Evolutionary conservation across 1,140 invertebrate species (phyloP).

Genomic region (Dendrolimus kikuchii): DNA sequence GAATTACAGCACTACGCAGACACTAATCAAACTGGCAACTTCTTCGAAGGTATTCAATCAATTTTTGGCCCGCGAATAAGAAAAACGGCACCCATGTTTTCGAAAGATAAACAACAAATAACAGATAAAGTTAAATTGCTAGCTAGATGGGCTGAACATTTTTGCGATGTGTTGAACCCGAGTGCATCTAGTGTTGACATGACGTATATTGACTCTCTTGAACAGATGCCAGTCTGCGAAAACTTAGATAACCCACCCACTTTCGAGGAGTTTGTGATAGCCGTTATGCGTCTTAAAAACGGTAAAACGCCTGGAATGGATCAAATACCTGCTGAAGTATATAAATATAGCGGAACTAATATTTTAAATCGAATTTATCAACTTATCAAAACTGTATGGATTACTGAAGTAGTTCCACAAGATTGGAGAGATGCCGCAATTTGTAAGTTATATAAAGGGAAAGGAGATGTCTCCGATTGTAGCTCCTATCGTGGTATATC

Average conservation of each 20-base stretch:
- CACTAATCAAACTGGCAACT: conserved; percentile 14
- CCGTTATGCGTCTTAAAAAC: conserved; percentile 14
- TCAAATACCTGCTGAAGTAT: conserved; percentile 11
- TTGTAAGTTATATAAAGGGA: too few species aligned
- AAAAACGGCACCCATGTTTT: conserved; percentile 13
- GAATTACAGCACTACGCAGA: conserved; percentile 18
- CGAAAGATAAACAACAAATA: conserved; percentile 1
- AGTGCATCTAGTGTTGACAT: conserved; percentile 4
- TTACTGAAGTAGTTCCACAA: conserved; percentile 11
- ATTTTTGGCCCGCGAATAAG: conserved; percentile 9
- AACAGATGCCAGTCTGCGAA: conserved; percentile 6
- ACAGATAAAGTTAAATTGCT: neutral
- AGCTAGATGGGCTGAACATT: conserved; percentile 17
- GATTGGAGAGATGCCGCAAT: neutral
- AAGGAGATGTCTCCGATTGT: too few species aligned
- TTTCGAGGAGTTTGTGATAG: conserved; percentile 11
- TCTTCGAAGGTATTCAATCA: conserved; percentile 11
- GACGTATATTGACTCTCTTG: conserved; percentile 7
- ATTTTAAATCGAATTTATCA: conserved; percentile 14
- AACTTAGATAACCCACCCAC: neutral
- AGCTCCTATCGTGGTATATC: conserved; percentile 13
- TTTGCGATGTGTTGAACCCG: conserved; percentile 17
- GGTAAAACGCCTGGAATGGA: conserved; percentile 10
- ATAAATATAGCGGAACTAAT: conserved; percentile 15
- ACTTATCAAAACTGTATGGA: conserved; percentile 13